phyloP scores from a whole-genome alignment of 64 coral and sea anemone species.

The Montipora foliosa region DNA sequence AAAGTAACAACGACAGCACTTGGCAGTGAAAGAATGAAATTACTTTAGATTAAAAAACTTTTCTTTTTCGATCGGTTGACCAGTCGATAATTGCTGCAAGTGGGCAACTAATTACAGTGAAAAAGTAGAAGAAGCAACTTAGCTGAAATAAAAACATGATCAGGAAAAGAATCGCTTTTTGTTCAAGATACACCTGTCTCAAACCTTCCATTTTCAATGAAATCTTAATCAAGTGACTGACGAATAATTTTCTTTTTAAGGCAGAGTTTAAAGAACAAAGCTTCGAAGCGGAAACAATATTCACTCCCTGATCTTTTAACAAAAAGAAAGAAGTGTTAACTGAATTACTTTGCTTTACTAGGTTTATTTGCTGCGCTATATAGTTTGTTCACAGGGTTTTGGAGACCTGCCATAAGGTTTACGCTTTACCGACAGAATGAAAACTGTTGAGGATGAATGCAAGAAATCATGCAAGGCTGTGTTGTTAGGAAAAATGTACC shows the following conservation, averaged over 20 bases:
- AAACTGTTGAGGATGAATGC: too few relatives aligned
- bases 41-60: neutral
- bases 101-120: neutral
- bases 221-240: neutral
- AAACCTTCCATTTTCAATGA: neutral
- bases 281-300: neutral
- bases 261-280: neutral
- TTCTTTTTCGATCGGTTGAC: neutral
- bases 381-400: too few relatives aligned
- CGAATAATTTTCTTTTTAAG: neutral
- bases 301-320: neutral
- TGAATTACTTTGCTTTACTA: neutral
- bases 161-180: conserved; percentile 18
- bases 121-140: conserved; percentile 3
- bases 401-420: too few relatives aligned
- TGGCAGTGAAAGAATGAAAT: conserved; percentile 39
- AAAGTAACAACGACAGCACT: conserved; percentile 4
- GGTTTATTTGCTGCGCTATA: too few relatives aligned
- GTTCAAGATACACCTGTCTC: conserved; percentile 40
- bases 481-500: too few relatives aligned
- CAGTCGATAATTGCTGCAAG: neutral
- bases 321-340: neutral
- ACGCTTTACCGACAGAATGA: too few relatives aligned
- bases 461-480: too few relatives aligned
- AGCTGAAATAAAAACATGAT: conserved; percentile 13